Evolutionary conservation across 2,113 vertebrate genomes (phyloP).

Genomic region (Triplophysa siluroides): DNA sequence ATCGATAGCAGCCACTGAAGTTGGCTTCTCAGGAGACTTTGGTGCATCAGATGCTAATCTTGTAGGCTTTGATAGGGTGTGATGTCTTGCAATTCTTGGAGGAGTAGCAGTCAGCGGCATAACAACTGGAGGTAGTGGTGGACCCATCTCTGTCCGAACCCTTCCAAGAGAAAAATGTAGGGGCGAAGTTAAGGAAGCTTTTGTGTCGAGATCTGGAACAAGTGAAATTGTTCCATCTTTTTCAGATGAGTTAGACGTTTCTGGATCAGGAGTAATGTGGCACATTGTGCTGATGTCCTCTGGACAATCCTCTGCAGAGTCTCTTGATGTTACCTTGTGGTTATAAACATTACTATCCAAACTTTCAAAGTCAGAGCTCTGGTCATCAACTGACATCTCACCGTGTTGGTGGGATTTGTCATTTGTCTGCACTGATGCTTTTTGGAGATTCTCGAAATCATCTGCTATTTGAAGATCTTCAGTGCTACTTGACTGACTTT

Average conservation of each 20-base stretch:
- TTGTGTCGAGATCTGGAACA: constrained; percentile 54
- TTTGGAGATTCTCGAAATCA: neutral
- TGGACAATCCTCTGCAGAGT: neutral
- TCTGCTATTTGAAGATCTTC: neutral
- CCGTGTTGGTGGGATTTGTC: neutral
- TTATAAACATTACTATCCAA: neutral
- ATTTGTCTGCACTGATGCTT: neutral
- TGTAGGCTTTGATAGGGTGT: constrained; percentile 71
- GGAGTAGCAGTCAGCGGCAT: constrained; percentile 82
- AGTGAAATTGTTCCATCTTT: constrained; percentile 20
- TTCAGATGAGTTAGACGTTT: neutral
- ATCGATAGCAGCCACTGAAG: constrained; percentile 59
- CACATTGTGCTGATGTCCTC: neutral
- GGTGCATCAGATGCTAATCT: constrained; percentile 73
- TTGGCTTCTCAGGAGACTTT: constrained; percentile 65
- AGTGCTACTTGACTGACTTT: neutral
- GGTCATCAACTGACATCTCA: neutral
- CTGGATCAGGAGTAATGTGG: neutral
- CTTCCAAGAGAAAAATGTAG: constrained; percentile 69
- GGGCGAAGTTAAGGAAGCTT: constrained; percentile 59
- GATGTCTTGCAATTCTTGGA: constrained; percentile 67
- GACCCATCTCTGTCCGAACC: constrained; percentile 85
- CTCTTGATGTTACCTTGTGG: neutral
- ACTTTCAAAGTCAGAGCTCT: neutral
- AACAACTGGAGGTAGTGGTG: constrained; percentile 84